phyloP scores from a whole-genome alignment of 2,888 invertebrate genomes.

The Esperia sulphurella region DNA sequence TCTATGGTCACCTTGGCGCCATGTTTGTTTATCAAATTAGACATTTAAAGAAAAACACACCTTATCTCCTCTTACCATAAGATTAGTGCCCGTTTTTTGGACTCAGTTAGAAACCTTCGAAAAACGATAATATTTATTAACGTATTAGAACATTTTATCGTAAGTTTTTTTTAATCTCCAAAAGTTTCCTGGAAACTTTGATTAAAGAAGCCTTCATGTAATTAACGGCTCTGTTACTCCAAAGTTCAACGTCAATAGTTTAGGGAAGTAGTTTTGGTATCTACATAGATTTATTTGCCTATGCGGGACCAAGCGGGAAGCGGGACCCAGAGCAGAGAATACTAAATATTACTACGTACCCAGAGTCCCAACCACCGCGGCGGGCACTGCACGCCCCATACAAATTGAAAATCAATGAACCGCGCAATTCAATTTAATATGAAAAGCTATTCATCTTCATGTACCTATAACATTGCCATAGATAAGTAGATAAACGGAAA shows the following conservation, averaged over 20 bases:
- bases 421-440: constrained; percentile 64
- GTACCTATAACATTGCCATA: constrained; percentile 24
- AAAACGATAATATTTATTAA: too few species aligned
- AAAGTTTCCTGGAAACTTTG: background rate
- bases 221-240: background rate
- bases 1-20: too few species aligned
- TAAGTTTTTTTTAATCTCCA: background rate
- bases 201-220: background rate
- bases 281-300: constrained; percentile 48
- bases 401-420: constrained; percentile 76
- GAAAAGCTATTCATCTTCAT: constrained; percentile 62
- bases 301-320: constrained; percentile 28
- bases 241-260: constrained; percentile 18
- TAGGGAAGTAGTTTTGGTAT: constrained; percentile 28
- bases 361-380: constrained; percentile 17
- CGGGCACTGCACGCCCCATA: constrained; percentile 45
- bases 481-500: constrained; percentile 20
- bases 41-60: too few species aligned
- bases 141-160: background rate
- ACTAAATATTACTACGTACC: too few species aligned
- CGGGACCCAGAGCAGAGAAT: too few species aligned
- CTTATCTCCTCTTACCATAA: too few species aligned
- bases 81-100: too few species aligned
- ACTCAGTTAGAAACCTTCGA: too few species aligned
- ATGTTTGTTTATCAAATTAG: too few species aligned